Evolutionary conservation across 35 echinoderm and acorn worm species (phyloP).

Genomic region (Stichopus chloronotus): DNA sequence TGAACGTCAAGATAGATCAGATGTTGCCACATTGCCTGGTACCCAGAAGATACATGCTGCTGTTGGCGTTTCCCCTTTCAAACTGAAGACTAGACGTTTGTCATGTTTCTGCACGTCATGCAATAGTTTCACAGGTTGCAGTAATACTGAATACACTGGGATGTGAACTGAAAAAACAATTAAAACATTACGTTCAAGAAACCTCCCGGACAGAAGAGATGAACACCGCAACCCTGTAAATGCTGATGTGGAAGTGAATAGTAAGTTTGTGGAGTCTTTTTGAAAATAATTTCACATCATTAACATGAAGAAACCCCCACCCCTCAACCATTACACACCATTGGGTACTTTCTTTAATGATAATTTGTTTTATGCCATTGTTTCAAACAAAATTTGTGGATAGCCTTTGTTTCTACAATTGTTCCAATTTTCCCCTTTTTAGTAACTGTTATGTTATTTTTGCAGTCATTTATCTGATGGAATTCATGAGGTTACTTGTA

Average conservation of each 20-base stretch:
- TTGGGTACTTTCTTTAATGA: not conserved
- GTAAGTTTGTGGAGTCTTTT: slow-evolving; percentile 9
- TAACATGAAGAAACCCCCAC: no score
- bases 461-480: no score
- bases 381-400: not conserved
- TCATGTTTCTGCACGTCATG: slow-evolving; percentile 30
- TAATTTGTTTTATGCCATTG: not conserved
- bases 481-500: no score
- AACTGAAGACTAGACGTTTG: not conserved
- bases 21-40: slow-evolving; percentile 18
- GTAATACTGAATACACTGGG: slow-evolving; percentile 30
- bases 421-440: not conserved
- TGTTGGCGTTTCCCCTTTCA: not conserved
- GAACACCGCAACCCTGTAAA: not conserved
- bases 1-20: not conserved
- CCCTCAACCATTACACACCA: not conserved
- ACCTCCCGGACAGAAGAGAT: not conserved
- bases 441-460: not conserved
- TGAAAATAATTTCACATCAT: no score
- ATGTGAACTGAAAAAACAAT: not conserved
- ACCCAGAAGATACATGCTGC: slow-evolving; percentile 26
- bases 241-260: not conserved
- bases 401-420: not conserved
- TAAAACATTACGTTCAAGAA: not conserved
- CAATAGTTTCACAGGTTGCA: slow-evolving; percentile 1